Conservation (phyloP, 1,140 invertebrate genomes). For the Papilio machaon region DNA sequence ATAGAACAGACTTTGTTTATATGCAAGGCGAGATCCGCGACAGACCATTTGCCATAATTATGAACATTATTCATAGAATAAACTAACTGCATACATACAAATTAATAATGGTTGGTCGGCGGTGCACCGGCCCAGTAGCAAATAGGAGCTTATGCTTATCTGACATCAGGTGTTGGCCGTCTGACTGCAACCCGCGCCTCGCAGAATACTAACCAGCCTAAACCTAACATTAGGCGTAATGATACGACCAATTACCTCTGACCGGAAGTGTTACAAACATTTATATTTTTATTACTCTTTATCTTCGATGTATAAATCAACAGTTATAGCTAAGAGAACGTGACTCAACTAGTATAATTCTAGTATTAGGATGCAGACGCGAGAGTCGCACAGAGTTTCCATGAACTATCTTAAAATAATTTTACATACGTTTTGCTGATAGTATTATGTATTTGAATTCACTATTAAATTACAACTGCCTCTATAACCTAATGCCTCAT, state of each 20-base stretch:
- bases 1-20: not conserved
- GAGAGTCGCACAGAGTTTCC: not conserved
- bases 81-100: not conserved
- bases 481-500: too few species aligned
- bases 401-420: too few species aligned
- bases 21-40: not conserved
- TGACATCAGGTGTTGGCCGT: not conserved
- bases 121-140: not conserved
- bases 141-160: not conserved
- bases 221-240: not conserved
- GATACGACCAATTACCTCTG: not conserved
- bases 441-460: not conserved
- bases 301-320: not conserved
- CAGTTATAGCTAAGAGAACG: not conserved
- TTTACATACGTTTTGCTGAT: not conserved
- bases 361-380: not conserved
- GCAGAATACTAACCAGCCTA: not conserved
- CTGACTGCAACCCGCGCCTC: not conserved
- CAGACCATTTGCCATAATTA: not conserved
- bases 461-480: too few species aligned
- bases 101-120: not conserved
- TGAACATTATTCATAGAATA: not conserved
- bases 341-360: not conserved
- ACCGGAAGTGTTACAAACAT: not conserved
- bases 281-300: not conserved